Evolutionary conservation across 2,888 invertebrate species (phyloP).

Genomic region (Synergus japonicus): DNA sequence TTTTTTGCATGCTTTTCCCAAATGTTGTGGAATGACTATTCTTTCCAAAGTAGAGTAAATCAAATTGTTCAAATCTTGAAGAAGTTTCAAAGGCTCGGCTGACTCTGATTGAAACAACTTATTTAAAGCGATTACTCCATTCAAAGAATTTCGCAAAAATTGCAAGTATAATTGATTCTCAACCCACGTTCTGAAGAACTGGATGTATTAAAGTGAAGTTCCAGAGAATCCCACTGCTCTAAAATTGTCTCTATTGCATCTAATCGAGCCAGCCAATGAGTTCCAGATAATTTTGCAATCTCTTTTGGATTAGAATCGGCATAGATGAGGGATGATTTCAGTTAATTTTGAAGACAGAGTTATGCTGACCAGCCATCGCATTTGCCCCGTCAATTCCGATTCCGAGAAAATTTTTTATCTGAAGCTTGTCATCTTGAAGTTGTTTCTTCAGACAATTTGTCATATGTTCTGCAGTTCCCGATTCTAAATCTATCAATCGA

Average conservation of each 20-base stretch:
- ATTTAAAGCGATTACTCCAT: conserved; percentile 51
- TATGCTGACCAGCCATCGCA: conserved; percentile 58
- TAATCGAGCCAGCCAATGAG: conserved; percentile 44
- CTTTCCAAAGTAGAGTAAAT: conserved; percentile 51
- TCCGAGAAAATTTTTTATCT: conserved; percentile 55
- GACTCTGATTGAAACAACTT: conserved; percentile 55
- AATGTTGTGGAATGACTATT: conserved; percentile 59
- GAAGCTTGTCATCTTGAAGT: conserved; percentile 53
- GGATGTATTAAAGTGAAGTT: conserved; percentile 60
- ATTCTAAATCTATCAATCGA: conserved; percentile 51
- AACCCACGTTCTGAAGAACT: conserved; percentile 52
- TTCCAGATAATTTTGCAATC: conserved; percentile 44
- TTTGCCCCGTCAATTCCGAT: conserved; percentile 59
- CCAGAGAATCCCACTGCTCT: conserved; percentile 63
- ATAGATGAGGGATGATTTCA: background rate
- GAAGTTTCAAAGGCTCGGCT: conserved; percentile 53
- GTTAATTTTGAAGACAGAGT: conserved; percentile 49
- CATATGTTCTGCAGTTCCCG: conserved; percentile 51
- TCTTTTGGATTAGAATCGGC: conserved; percentile 30
- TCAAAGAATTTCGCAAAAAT: conserved; percentile 48
- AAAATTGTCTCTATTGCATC: conserved; percentile 45
- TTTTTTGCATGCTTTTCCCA: conserved; percentile 58
- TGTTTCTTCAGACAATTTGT: conserved; percentile 44
- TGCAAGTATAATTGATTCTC: conserved; percentile 54
- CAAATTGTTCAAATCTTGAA: conserved; percentile 52